Conservation (phyloP, 1,140 invertebrate genomes). For the Hyposmocoma kahamanoa region DNA sequence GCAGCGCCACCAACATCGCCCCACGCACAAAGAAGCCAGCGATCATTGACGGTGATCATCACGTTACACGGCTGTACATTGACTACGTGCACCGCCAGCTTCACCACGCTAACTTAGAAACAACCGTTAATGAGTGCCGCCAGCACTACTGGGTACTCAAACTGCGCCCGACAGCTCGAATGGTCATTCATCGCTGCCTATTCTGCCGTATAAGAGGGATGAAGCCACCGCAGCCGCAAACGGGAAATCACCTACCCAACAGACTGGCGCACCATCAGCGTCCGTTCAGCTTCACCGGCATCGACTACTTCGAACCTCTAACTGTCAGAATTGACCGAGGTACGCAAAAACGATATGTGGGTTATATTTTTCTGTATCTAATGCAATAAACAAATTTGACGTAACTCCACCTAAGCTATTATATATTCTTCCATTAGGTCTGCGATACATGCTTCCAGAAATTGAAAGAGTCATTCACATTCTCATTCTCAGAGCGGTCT, state of each 20-base stretch:
- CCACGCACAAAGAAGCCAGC: no score
- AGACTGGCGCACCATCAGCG: background rate
- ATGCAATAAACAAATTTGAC: no score
- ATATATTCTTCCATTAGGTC: no score
- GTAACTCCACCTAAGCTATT: no score
- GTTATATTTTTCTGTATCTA: no score
- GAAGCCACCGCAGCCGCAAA: background rate
- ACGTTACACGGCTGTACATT: background rate
- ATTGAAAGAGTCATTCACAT: no score
- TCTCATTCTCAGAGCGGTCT: no score
- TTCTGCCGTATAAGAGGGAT: background rate
- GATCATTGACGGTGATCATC: background rate
- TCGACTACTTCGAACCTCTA: background rate
- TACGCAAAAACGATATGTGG: conserved; percentile 9
- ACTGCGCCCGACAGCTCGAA: background rate
- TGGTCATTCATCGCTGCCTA: background rate
- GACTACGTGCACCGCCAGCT: background rate
- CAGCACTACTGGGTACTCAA: background rate
- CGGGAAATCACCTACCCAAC: background rate
- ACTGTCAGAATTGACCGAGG: background rate
- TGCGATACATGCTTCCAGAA: no score
- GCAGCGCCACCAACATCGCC: no score
- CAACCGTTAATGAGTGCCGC: background rate
- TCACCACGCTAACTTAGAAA: background rate
- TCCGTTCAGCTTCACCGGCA: background rate